phyloP scores from a whole-genome alignment of 2,797 vertebrate species.

The Ataeniobius toweri region DNA sequence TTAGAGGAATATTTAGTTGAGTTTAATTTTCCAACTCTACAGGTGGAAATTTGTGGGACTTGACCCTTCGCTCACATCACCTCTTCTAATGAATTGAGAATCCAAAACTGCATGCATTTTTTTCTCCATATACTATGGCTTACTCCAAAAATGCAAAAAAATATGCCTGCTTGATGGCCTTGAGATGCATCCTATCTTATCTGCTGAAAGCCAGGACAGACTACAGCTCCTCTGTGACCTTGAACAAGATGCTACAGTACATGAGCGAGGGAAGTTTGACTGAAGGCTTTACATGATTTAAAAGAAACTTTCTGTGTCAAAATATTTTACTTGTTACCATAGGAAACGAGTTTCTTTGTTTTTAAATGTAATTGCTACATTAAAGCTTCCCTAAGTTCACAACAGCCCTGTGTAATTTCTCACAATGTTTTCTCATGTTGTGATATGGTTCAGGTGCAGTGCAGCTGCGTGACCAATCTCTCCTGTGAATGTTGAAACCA shows the following conservation, averaged over 20 bases:
- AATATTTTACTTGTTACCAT: neutral
- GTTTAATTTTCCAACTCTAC: constrained; percentile 62
- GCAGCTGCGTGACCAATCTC: constrained; percentile 15
- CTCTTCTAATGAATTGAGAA: constrained; percentile 24
- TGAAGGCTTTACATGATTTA: neutral
- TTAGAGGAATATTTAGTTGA: constrained; percentile 60
- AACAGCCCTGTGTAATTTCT: neutral
- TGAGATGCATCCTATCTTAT: neutral
- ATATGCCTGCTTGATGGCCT: neutral
- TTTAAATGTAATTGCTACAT: neutral
- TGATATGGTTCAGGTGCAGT: constrained; percentile 17
- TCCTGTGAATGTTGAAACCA: constrained; percentile 15
- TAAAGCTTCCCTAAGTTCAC: neutral
- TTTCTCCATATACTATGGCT: neutral
- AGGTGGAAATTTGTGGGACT: constrained; percentile 49
- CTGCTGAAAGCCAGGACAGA: neutral
- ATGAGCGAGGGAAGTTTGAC: neutral
- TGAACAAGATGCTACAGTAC: neutral
- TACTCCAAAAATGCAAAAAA: neutral
- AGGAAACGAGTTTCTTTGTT: neutral
- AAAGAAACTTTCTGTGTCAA: neutral
- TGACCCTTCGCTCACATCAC: constrained; percentile 37
- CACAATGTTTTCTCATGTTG: neutral
- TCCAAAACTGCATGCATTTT: constrained; percentile 2
- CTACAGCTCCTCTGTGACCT: neutral